Evolutionary conservation across 1,140 invertebrate species (phyloP).

Genomic region (Holotrichia oblita): DNA sequence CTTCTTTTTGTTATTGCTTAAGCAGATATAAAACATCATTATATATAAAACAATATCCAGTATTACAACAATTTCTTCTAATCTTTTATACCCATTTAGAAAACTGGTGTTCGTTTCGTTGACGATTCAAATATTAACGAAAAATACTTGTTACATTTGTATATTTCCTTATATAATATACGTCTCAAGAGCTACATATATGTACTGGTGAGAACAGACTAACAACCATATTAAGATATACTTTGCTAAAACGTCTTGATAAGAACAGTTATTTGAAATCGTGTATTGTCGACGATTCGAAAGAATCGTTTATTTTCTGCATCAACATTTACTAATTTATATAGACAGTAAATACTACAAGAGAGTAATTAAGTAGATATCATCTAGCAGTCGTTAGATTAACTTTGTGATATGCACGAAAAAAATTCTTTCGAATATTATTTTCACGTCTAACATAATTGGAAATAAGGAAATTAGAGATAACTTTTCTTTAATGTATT

Average conservation of each 20-base stretch:
- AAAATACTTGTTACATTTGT: too few species aligned
- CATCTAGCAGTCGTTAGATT: not conserved
- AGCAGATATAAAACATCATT: not conserved
- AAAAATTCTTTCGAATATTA: not conserved
- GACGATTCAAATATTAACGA: not conserved
- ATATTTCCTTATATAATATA: too few species aligned
- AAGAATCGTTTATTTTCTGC: too few species aligned
- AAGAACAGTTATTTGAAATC: too few species aligned
- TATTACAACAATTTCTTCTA: constrained; percentile 9
- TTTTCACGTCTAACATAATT: not conserved
- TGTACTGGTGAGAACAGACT: too few species aligned
- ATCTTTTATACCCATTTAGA: not conserved
- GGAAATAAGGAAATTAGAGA: not conserved
- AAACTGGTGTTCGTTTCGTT: constrained; percentile 7
- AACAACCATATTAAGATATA: too few species aligned
- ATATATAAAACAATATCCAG: not conserved
- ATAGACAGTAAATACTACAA: too few species aligned
- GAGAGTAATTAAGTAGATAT: not conserved
- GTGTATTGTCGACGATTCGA: too few species aligned
- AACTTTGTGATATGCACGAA: constrained; percentile 19
- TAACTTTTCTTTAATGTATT: too few species aligned
- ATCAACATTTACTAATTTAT: too few species aligned
- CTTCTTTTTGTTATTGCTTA: constrained; percentile 12
- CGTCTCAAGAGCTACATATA: too few species aligned
- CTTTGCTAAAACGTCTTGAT: too few species aligned